Evolutionary conservation across 2,888 invertebrate genomes (phyloP), one percentile per base, ranked within the genome.

Genomic region (Lepetodrilus schrolli): DNA sequence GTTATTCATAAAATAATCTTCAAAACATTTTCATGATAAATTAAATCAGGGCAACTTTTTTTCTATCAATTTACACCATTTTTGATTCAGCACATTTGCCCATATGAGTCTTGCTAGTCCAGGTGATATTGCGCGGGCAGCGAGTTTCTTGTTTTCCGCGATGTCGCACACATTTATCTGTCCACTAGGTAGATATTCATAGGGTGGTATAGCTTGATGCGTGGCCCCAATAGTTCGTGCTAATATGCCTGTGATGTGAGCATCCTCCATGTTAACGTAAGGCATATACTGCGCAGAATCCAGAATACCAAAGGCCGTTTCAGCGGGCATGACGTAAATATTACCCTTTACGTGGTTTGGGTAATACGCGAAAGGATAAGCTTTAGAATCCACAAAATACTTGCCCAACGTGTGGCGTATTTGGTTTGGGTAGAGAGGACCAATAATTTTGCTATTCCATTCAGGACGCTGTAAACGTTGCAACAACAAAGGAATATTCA

Each of bases 401-500:
- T 78, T 79, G 2, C 82, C 84, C 4, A 20, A 10, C 0, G 83
- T 68, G 34, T 38, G 65, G 0, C 80, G 80, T 10, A 68, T 23
- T 0, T 77, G 10, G 26, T 34, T 34, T 4, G 47, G 30, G n/a
- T 48, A 72, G 20, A 47, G 48, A 20, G 47, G 66, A 23, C 72
- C 72, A n/a, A 48, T 17, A 4, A 72, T 65, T 34, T 13, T 72
- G 13, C n/a, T 47, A 13, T 72, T 66, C 72, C 72, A 72, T 5
- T 20, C n/a, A 8, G 13, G 8, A 8, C 20, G 34, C n/a, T 30
- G 58, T 17, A 80, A 21, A 23, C 69, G 74, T 38, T 70, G 38
- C 5, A 76, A 7, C 10, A 81, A 23, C n/a, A 36, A 23, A 34
- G 95, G 87, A 89, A 86, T 78, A 58, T 88, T 83, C n/a, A 88